Percentiles rank a stretch among this genome's conserved stretches.
Evolutionary conservation across 2,113 vertebrate genomes (phyloP).

Genomic region (Macaca fascicularis): DNA sequence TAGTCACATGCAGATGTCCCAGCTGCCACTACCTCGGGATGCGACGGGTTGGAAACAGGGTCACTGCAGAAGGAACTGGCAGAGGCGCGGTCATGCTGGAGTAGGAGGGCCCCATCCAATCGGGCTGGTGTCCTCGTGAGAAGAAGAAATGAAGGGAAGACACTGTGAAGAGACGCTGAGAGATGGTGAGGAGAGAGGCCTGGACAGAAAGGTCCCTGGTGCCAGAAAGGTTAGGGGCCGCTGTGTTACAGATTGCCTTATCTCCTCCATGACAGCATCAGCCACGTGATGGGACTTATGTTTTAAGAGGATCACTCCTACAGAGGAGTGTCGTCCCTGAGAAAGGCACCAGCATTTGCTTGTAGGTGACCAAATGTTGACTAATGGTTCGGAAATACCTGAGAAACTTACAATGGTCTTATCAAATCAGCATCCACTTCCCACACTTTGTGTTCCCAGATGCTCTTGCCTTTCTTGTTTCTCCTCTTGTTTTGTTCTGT

Average conservation of each 20-base stretch:
- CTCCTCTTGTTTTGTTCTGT: not conserved
- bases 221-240: too few species aligned
- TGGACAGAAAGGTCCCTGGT: not conserved
- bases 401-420: not conserved
- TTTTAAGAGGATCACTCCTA: too few species aligned
- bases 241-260: too few species aligned
- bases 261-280: too few species aligned
- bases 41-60: not conserved
- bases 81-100: not conserved
- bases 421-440: accelerated
- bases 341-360: not conserved
- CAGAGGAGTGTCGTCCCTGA: too few species aligned
- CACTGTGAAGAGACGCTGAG: not conserved
- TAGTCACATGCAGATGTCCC: accelerated
- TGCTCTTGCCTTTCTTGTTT: not conserved
- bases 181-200: not conserved
- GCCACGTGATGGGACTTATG: too few species aligned
- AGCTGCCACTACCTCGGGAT: not conserved
- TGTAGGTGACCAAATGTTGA: not conserved
- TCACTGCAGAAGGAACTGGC: not conserved
- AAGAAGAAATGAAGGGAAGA: not conserved
- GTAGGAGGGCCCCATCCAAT: accelerated
- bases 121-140: not conserved
- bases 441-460: accelerated
- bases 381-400: not conserved